Evolutionary conservation across 2,797 vertebrate genomes (phyloP), one percentile per base, ranked within the genome.

Genomic region (Novumbra hubbsi): DNA sequence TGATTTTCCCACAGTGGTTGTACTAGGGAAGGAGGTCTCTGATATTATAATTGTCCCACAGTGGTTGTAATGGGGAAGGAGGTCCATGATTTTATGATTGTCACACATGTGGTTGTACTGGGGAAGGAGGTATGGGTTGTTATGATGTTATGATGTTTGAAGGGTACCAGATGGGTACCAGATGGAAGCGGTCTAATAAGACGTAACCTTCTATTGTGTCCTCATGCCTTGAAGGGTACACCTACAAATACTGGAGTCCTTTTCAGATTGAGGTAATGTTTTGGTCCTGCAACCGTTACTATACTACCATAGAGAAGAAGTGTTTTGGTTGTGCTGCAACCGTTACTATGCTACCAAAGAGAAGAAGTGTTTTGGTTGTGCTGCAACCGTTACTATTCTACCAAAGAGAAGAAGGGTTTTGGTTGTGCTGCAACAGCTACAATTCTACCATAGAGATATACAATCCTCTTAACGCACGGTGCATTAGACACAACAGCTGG

Each of bases 401-500:
- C 34, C 34, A 38, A 5, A 38, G 34, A 38, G 34, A 38, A 32
- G 32, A 32, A 38, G 34, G 5, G 34, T 38, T 38, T 38, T 38
- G 34, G 34, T 38, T 38, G 34, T 38, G 34, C 34, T 38, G 34
- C 8, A 4, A 7, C 8, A 4, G 34, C 8, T 38, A 38, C 34
- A 1, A 38, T 38, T 1, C 34, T 6, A 83, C 64, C 83, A 86
- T 73, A 70, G 78, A 91, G 89, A 91, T 88, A 30, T 90, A 88
- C 88, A 89, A 90, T 90, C 87, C 81, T 85, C 84, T 87, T 81
- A 83, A 83, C 79, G 66, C 79, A 62, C 45, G 78, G 78, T 78
- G 76, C 81, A 71, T 48, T 78, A 75, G 76, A 68, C 81, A 68
- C 81, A 84, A 85, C 90, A 90, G 88, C 88, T 89, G 87, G 78